A percentile compares a stretch with the other conserved stretches of the same genome.
Evolutionary conservation across 2,113 vertebrate species (phyloP).

Genomic region (Montifringilla adamsi): DNA sequence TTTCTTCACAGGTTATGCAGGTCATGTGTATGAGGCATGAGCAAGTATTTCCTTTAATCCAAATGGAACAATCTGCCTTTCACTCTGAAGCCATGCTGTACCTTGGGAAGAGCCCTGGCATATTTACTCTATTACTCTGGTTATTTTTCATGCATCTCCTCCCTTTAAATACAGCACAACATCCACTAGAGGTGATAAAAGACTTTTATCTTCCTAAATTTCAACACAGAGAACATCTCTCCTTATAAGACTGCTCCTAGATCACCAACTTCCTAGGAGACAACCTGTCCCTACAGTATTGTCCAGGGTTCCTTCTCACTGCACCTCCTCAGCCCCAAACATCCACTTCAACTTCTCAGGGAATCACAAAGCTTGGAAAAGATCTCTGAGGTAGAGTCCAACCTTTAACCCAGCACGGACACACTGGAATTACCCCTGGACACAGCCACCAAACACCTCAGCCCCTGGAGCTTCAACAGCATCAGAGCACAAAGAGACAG

Average conservation of each 20-base stretch:
- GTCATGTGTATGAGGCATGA: fast-evolving
- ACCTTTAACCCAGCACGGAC: background rate
- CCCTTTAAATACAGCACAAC: background rate
- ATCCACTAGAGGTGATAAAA: background rate
- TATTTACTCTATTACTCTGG: background rate
- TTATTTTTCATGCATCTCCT: background rate
- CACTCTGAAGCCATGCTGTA: background rate
- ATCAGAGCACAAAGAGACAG: background rate
- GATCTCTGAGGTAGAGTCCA: background rate
- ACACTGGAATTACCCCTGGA: background rate
- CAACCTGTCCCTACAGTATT: fast-evolving
- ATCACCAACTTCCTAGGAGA: background rate
- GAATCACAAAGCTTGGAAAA: background rate
- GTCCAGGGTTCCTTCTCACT: background rate
- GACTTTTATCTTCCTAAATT: background rate
- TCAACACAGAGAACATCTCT: fast-evolving
- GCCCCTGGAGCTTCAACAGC: background rate
- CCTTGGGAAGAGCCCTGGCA: background rate
- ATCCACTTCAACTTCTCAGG: background rate
- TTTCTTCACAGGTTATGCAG: background rate
- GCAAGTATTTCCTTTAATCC: background rate
- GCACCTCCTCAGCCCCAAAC: background rate
- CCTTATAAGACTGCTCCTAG: background rate
- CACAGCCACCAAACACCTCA: background rate
- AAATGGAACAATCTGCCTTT: background rate